phyloP scores from a whole-genome alignment of 1,140 invertebrate species.

The Manduca sexta region DNA sequence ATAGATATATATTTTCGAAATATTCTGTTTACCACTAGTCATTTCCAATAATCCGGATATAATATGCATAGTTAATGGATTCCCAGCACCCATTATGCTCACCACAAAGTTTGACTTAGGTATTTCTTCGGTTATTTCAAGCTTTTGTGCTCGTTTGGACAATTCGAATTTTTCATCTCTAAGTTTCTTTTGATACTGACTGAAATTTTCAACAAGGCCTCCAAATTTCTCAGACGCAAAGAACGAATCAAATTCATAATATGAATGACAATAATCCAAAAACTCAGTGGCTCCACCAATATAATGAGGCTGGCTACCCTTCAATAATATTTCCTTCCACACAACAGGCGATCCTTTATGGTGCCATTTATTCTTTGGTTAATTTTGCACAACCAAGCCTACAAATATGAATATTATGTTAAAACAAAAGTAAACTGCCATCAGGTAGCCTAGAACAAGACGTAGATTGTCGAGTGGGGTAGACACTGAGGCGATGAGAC shows the following conservation, averaged over 20 bases:
- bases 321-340: conserved; percentile 40
- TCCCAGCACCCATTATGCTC: conserved; percentile 47
- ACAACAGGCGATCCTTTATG: conserved; percentile 63
- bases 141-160: conserved; percentile 8
- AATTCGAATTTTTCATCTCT: conserved; percentile 19
- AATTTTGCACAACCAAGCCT: conserved; percentile 62
- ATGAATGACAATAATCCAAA: conserved; percentile 73
- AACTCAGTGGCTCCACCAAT: conserved; percentile 73
- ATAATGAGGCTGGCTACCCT: conserved; percentile 65
- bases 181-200: conserved; percentile 46
- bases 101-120: conserved; percentile 28
- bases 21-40: conserved; percentile 19
- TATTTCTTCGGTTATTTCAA: conserved; percentile 9
- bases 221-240: conserved; percentile 55
- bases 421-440: conserved; percentile 1
- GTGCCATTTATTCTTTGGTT: conserved; percentile 71
- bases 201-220: conserved; percentile 46
- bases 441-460: too few species aligned
- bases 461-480: too few species aligned
- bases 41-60: conserved; percentile 47
- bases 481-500: too few species aligned
- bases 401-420: conserved; percentile 5
- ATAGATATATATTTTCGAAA: conserved; percentile 53
- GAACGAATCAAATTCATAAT: conserved; percentile 71
- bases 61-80: conserved; percentile 43